Evolutionary conservation across 1,140 invertebrate species (phyloP).

Genomic region (Aphelinus atriplicis): DNA sequence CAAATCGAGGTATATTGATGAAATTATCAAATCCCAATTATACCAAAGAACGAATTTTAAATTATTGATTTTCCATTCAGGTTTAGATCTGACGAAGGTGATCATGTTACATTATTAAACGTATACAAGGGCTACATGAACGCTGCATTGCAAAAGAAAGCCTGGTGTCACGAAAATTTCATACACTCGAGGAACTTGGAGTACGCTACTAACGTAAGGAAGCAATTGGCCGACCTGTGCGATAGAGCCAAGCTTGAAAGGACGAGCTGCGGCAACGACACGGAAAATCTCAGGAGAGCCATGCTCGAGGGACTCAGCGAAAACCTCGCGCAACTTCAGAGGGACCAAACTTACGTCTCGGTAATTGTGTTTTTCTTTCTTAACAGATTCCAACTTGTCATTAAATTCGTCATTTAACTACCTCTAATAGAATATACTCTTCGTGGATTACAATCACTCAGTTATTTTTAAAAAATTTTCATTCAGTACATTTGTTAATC

Average conservation of each 20-base stretch:
- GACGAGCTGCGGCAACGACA: slow-evolving; percentile 79
- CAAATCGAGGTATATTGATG: slow-evolving; percentile 50
- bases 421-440: too few relatives aligned
- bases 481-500: not conserved
- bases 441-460: too few relatives aligned
- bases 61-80: slow-evolving; percentile 63
- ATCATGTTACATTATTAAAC: slow-evolving; percentile 93
- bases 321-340: slow-evolving; percentile 88
- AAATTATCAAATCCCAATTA: not conserved
- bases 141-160: slow-evolving; percentile 76
- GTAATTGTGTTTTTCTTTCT: slow-evolving; percentile 62
- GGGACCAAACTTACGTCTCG: slow-evolving; percentile 78
- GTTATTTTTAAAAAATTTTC: too few relatives aligned
- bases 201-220: slow-evolving; percentile 83
- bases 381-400: too few relatives aligned
- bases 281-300: slow-evolving; percentile 80
- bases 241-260: slow-evolving; percentile 73
- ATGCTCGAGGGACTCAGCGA: slow-evolving; percentile 85
- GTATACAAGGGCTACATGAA: slow-evolving; percentile 84
- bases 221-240: slow-evolving; percentile 85
- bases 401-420: too few relatives aligned
- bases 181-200: slow-evolving; percentile 86
- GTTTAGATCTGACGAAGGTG: slow-evolving; percentile 88
- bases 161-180: slow-evolving; percentile 93
- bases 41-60: not conserved